Evolutionary conservation across 2,113 vertebrate genomes (phyloP).

Genomic region (Limnothrissa miodon): DNA sequence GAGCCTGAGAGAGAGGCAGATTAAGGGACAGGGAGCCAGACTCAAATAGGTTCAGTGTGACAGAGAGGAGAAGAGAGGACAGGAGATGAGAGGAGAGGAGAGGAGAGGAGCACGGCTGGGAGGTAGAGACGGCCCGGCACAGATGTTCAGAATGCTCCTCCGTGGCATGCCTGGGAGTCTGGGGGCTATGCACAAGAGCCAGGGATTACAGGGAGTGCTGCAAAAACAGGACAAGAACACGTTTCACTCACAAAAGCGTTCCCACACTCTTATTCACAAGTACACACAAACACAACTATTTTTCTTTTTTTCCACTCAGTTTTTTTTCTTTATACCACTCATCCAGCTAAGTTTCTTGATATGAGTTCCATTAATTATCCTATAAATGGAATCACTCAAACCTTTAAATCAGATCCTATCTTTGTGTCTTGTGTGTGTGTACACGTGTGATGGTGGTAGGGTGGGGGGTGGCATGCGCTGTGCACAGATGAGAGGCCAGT

Average conservation of each 20-base stretch:
- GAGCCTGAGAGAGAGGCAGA: not conserved
- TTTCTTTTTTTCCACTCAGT: not conserved
- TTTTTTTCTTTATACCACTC: not conserved
- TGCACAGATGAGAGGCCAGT: too few species aligned
- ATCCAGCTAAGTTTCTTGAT: not conserved
- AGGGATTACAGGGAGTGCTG: not conserved
- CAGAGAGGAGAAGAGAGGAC: not conserved
- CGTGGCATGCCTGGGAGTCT: too few species aligned
- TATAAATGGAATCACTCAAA: too few species aligned
- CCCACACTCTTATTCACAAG: not conserved
- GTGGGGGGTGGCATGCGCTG: too few species aligned
- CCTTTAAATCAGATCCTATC: too few species aligned
- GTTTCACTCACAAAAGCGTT: not conserved
- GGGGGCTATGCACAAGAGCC: not conserved
- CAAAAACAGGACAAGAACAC: not conserved
- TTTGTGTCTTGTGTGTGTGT: too few species aligned
- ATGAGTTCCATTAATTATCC: too few species aligned
- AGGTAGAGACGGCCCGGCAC: not conserved
- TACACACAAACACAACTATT: not conserved
- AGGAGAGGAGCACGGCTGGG: not conserved
- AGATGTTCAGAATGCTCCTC: not conserved
- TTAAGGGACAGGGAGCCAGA: not conserved
- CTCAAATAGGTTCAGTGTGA: constrained; percentile 17
- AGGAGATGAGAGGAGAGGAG: not conserved
- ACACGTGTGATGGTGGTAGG: too few species aligned